Evolutionary conservation across 2,113 vertebrate species (phyloP).

Genomic region (Xenopus tropicalis): UCB_Xtro_10.0 CM004450.2:109760001-109760500

Average conservation of each 20-base stretch:
- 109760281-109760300: conserved; percentile 1
- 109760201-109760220: conserved; percentile 61
- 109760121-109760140: too few relatives aligned
- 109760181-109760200: conserved; percentile 58
- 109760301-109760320: conserved; percentile 5
- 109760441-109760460: conserved; percentile 99
- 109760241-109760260: conserved; percentile 8
- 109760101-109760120: too few relatives aligned
- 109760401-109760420: conserved; percentile 97
- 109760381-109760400: conserved; percentile 94
- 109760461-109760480: conserved; percentile 90
- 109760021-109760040: too few relatives aligned
- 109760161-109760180: conserved; percentile 66
- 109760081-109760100: too few relatives aligned
- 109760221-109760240: conserved; percentile 54
- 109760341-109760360: conserved; percentile 13
- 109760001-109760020: too few relatives aligned
- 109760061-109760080: too few relatives aligned
- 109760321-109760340: conserved; percentile 20
- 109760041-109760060: too few relatives aligned
- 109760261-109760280: conserved; percentile 34
- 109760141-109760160: not conserved
- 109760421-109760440: conserved; percentile 95
- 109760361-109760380: conserved; percentile 51
- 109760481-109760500: conserved; percentile 67